phyloP scores from a whole-genome alignment of 2,113 vertebrate species.

The Notarius lentiginosus region DNA sequence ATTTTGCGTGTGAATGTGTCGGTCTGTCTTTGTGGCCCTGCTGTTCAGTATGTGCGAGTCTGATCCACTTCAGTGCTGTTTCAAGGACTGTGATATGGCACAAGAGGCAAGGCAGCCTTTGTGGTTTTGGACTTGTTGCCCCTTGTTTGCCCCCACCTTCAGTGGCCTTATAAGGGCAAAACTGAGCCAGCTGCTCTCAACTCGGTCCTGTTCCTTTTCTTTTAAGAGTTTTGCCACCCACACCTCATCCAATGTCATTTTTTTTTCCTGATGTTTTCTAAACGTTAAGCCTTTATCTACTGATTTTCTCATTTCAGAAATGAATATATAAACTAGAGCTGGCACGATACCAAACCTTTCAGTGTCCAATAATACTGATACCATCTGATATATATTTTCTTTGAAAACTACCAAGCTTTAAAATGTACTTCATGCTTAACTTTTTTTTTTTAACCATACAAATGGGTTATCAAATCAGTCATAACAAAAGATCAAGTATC shows the following conservation, averaged over 20 bases:
- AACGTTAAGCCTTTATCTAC: background rate
- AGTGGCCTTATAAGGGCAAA: constrained; percentile 51
- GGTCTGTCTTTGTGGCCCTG: background rate
- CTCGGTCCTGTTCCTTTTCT: constrained; percentile 19
- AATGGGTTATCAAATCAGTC: background rate
- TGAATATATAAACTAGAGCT: background rate
- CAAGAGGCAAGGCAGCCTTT: constrained; percentile 40
- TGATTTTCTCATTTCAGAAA: background rate
- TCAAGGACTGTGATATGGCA: constrained; percentile 14
- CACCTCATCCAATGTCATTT: constrained; percentile 21
- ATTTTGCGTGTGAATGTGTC: background rate
- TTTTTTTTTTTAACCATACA: too few relatives aligned
- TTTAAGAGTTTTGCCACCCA: background rate
- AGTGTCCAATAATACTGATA: background rate
- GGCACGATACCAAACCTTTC: background rate
- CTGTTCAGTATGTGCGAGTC: background rate
- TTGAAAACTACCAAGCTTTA: background rate
- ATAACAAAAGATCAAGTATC: background rate
- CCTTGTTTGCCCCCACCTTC: constrained; percentile 35
- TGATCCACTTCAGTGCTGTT: background rate
- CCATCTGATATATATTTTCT: background rate
- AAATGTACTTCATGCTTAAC: too few relatives aligned
- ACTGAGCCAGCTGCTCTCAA: constrained; percentile 29
- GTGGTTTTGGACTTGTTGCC: constrained; percentile 35
- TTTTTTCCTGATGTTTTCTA: background rate